Base-by-base conservation (phyloP, 2,113 vertebrate genomes). In the Noctilio leporinus region DNA sequence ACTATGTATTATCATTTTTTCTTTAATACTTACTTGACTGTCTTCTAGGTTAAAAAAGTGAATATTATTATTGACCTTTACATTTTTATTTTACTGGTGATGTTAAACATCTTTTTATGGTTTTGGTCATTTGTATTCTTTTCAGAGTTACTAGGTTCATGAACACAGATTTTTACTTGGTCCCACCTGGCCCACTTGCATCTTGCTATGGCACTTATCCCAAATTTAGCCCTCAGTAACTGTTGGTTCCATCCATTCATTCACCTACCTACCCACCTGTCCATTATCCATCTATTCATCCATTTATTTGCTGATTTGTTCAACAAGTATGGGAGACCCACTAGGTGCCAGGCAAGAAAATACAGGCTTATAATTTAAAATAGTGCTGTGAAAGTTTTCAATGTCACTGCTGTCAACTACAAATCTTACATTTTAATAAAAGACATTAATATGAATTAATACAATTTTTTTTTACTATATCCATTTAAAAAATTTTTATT, bases 41-140 rank as follows among this genome's bases (percentile, higher is more conserved):
- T 78, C 9, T 85, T 78, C 69, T 75, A 15, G 24, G 16, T 86
- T 84, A 53, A 89, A 91, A 67, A 59, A 26, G 3, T 30, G 38
- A 94, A 80, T 59, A 35, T 62, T 85, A 19, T 95, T 80, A 4
- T 84, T 91, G 59, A 67, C 15, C 0, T 49, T 83, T 19, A 69
- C 22, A 22, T 14, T 78, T 92, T 91, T 83, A 43, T 89, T 90
- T 86, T 67, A 45, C 10, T 72, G 17, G 30, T 88, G 10, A 77
- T 59, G 10, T n/a, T 35, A 91, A 78, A n/a, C 22, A 78, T 67
- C 47, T 51, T 76, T 85, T 69, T 15, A 38, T 69, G 4, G 43
- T 73, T 82, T 69, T 72, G n/a, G 35, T 96, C 28, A 64, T 89
- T 93, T 72, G 7, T 35, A 26, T 65, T 86, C n/a, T 91, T 94